Percentiles rank a stretch among this genome's conserved stretches.
phyloP scores from a whole-genome alignment of 2,888 invertebrate species.

The Vesta saturnalis region DNA sequence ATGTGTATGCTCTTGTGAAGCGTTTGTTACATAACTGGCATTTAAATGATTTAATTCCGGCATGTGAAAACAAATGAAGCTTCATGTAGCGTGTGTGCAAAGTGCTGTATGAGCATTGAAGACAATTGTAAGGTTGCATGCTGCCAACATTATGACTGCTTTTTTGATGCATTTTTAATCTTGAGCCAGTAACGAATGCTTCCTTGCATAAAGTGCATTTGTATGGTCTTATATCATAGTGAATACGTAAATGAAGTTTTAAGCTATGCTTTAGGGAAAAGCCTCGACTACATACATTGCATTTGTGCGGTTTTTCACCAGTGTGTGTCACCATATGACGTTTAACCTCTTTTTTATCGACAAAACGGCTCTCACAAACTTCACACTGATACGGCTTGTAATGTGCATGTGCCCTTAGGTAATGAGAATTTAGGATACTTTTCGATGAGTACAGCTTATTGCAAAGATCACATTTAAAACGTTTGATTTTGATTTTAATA shows the following conservation, averaged over 20 bases:
- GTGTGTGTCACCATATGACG: conserved; percentile 23
- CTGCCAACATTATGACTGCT: neutral
- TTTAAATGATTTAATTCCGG: conserved; percentile 18
- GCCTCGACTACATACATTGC: conserved; percentile 2
- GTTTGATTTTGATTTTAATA: neutral
- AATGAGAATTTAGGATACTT: neutral
- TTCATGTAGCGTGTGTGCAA: neutral
- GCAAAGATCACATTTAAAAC: conserved; percentile 16
- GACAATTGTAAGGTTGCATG: neutral
- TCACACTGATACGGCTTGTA: conserved; percentile 13
- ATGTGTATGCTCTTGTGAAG: conserved; percentile 7
- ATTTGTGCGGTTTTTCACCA: conserved; percentile 20
- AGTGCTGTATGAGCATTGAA: neutral
- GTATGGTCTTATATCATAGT: conserved; percentile 16
- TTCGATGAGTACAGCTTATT: conserved; percentile 5
- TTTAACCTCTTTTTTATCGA: conserved; percentile 9
- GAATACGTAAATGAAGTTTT: conserved; percentile 15
- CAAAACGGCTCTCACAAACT: conserved; percentile 6
- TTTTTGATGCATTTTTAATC: conserved; percentile 7
- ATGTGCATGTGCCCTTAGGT: conserved; percentile 3
- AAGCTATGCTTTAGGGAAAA: conserved; percentile 10
- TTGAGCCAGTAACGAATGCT: conserved; percentile 1
- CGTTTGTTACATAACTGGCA: conserved; percentile 17
- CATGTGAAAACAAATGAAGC: conserved; percentile 15
- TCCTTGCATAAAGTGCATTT: conserved; percentile 12